Evolutionary conservation across 2,113 vertebrate genomes (phyloP), one percentile per base, ranked within the genome.

Genomic region (Illadopsis cleaveri): DNA sequence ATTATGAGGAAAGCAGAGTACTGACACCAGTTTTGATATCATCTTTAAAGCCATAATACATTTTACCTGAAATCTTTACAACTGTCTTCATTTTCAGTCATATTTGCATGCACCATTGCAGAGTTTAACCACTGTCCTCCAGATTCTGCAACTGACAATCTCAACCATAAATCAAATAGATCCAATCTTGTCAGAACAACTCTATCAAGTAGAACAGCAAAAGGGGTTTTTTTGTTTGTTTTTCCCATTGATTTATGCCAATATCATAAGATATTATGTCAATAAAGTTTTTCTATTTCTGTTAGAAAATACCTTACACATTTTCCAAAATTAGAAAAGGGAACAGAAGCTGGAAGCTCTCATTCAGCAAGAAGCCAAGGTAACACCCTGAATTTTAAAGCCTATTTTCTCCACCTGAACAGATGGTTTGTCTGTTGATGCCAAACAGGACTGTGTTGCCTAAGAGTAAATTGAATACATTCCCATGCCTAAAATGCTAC

Each of bases 151-250:
- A 22, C 15, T 66, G 42, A 38, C 20, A 45, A 54, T 54, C 68
- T 86, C 69, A 61, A 30, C 7, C 2, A 31, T 81, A 61, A 83
- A 71, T 33, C 19, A 45, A 48, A 61, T 19, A 37, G 33, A 51
- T 57, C 8, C 4, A 75, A 12, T 62, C 37, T 89, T 73, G 15
- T 11, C 37, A 25, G 45, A 62, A 86, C 57, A 68, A 44, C 18
- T 23, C 7, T 30, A 35, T 33, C 12, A 76, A 31, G 21, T n/a
- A 47, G 25, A 80, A 56, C 0, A 1, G 5, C 11, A 73, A 80
- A 38, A 12, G 2, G 2, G 2, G 2, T 31, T 28, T 2, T 33
- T 42, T 62, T 64, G 22, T 12, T 12, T 5, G 11, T 78, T 10
- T 70, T 66, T 54, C 11, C 66, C 10, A 44, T 58, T 30, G 65